phyloP scores from a whole-genome alignment of 2,888 invertebrate genomes.

The Anagyrus pseudococci region DNA sequence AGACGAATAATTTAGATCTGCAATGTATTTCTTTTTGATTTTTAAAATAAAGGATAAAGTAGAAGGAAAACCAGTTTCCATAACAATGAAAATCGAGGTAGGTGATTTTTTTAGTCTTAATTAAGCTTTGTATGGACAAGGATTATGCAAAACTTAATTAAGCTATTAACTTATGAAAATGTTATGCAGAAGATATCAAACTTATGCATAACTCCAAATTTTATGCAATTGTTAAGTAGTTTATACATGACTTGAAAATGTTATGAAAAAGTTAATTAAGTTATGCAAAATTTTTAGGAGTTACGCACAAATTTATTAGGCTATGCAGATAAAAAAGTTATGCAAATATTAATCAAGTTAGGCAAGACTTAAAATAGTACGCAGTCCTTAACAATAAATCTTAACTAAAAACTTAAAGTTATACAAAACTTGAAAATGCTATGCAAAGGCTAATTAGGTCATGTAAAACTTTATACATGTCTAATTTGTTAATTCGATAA shows the following conservation, averaged over 20 bases:
- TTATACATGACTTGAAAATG: constrained; percentile 31
- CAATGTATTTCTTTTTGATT: constrained; percentile 12
- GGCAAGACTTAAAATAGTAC: constrained; percentile 29
- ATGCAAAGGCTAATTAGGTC: constrained; percentile 33
- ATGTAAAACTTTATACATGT: constrained; percentile 36
- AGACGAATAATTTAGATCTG: constrained; percentile 21
- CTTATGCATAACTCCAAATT: constrained; percentile 29
- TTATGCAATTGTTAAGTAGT: constrained; percentile 32
- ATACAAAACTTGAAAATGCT: constrained; percentile 34
- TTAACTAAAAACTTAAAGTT: constrained; percentile 33
- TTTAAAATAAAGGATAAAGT: constrained; percentile 25
- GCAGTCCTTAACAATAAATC: constrained; percentile 34
- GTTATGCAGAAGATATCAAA: constrained; percentile 25
- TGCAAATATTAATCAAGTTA: constrained; percentile 31
- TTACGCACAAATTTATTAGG: constrained; percentile 36
- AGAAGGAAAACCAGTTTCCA: constrained; percentile 39
- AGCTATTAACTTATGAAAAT: constrained; percentile 21
- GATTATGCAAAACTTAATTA: constrained; percentile 35
- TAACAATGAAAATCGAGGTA: constrained; percentile 22
- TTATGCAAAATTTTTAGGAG: constrained; percentile 31
- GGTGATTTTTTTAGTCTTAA: constrained; percentile 30
- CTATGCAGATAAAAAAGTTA: constrained; percentile 31
- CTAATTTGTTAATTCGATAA: constrained; percentile 22
- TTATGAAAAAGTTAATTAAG: constrained; percentile 33
- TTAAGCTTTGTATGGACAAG: constrained; percentile 34